Evolutionary conservation across 2,797 vertebrate genomes (phyloP).

Genomic region (Leptatherina wallacei): DNA sequence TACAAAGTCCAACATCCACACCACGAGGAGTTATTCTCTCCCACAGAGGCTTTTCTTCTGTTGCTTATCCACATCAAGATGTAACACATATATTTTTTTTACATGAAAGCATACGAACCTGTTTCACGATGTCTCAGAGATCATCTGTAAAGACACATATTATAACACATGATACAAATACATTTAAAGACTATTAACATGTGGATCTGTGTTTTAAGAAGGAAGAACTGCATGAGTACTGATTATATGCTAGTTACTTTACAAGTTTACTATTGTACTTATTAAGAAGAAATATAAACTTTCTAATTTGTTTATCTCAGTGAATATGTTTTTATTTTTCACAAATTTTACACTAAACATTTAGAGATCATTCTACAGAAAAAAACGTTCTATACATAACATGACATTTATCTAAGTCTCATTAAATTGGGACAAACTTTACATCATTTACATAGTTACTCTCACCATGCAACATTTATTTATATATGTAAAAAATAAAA

Average conservation of each 20-base stretch:
- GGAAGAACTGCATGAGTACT: neutral
- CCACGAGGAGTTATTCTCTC: neutral
- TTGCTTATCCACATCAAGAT: neutral
- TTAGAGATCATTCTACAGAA: conserved; percentile 22
- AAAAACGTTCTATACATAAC: conserved; percentile 16
- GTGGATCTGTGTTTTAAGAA: too few relatives aligned
- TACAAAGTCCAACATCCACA: neutral
- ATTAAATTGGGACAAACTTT: conserved; percentile 48
- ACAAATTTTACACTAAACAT: conserved; percentile 24
- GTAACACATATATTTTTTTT: neutral
- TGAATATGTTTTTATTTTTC: conserved; percentile 39
- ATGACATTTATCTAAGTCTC: conserved; percentile 3
- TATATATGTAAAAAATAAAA: conserved; percentile 22
- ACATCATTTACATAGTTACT: conserved; percentile 60
- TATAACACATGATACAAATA: too few relatives aligned
- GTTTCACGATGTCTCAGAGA: neutral
- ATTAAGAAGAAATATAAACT: conserved; percentile 5
- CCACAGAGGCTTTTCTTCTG: neutral
- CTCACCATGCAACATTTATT: conserved; percentile 8
- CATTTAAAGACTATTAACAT: too few relatives aligned
- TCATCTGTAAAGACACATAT: too few relatives aligned
- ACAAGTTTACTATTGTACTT: neutral
- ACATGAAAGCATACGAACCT: neutral
- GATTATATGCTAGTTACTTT: neutral
- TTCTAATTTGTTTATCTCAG: neutral